Conservation (phyloP, 2,888 invertebrate genomes). For the Nasonovia ribisnigri region DNA sequence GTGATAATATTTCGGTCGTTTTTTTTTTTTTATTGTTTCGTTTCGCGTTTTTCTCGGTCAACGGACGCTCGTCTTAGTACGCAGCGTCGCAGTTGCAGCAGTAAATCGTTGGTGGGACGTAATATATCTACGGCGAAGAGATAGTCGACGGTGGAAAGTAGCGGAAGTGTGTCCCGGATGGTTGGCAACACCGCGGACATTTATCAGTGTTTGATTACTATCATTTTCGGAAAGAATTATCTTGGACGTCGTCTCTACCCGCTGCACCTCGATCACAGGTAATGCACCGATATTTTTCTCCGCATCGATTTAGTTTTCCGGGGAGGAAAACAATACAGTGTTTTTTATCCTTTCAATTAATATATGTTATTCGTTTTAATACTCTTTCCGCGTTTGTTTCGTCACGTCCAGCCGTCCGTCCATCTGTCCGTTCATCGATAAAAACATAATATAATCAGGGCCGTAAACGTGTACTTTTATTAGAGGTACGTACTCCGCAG, state of each 20-base stretch:
- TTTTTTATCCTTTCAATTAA: background rate
- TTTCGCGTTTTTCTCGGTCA: background rate
- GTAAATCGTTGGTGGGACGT: background rate
- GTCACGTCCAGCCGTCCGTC: background rate
- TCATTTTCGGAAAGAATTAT: slow-evolving; percentile 28
- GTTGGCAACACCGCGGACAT: slow-evolving; percentile 33
- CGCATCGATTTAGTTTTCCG: slow-evolving; percentile 47
- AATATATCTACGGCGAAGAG: background rate
- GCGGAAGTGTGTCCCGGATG: background rate
- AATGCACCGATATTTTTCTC: slow-evolving; percentile 40
- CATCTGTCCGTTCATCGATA: background rate
- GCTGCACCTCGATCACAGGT: slow-evolving; percentile 26
- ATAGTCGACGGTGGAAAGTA: background rate
- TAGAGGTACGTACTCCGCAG: background rate
- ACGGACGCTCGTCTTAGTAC: background rate
- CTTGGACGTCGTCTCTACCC: slow-evolving; percentile 32
- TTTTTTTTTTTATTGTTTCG: background rate
- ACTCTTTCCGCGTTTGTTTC: background rate
- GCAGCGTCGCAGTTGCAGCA: background rate
- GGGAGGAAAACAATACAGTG: background rate
- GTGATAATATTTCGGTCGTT: background rate
- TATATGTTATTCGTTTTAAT: background rate
- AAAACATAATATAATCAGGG: background rate
- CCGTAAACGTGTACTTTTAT: background rate
- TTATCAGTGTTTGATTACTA: slow-evolving; percentile 53